Evolutionary conservation across 2,888 invertebrate genomes (phyloP), one percentile per base, ranked within the genome.

Genomic region (Merodon equestris): DNA sequence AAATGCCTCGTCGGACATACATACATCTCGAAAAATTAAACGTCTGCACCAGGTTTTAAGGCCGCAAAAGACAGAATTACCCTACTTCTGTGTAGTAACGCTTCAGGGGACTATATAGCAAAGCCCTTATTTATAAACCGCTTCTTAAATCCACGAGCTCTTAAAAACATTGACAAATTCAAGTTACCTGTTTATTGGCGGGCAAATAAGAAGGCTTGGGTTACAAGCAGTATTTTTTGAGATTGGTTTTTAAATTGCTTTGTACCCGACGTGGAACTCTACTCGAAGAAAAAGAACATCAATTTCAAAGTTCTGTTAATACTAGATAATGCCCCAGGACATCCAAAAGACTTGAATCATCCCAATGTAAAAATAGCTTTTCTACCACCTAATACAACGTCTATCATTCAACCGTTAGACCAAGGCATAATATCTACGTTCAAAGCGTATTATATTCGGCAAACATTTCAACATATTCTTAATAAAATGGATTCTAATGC

Each of bases 1-100:
- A 83, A 83, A 84, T 86, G 84, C 84, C 85, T 17, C 83, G 81
- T 14, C 56, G 84, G 74, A 87, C 86, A 15, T 86, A 83, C 74
- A 73, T 85, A 83, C 84, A 71, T 82, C 84, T 0, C 83, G 86
- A 61, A 85, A 85, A 81, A 75, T 77, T 70, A 79, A 77, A 15
- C 45, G 47, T 73, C n/a, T n/a, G n/a, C n/a, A n/a, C n/a, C n/a
- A n/a, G 83, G 82, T 75, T 84, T 63, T 83, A 83, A 83, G 50
- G 83, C 82, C 34, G 82, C 83, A 17, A 85, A 85, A 68, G 84
- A 85, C 81, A 81, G 84, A 51, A 58, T 85, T 0, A 84, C 84
- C 45, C 74, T 86, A 10, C 50, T 86, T 54, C 76, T 85, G 12
- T 83, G 85, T 70, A 81, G 81, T 48, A 85, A 84, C 70, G 84